A percentile compares a stretch with the other conserved stretches of the same genome.
These are phyloP conservation scores for Apotomis turbidana DNA, from an alignment of 2,888 invertebrate genomes.

Conservation along the genomic window DNA sequence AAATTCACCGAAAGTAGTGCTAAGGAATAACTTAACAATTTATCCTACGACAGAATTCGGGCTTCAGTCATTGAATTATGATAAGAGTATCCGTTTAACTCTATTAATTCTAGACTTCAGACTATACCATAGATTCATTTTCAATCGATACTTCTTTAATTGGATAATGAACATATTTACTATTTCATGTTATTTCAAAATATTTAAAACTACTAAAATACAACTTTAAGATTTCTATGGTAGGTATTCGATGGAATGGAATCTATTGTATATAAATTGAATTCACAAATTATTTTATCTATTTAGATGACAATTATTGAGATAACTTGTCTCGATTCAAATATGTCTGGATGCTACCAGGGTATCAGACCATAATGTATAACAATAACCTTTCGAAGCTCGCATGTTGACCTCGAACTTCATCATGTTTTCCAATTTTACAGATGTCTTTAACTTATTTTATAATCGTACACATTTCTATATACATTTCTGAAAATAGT, in stretches of 20 bases:
- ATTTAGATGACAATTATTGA: not conserved
- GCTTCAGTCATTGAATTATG: constrained; percentile 1
- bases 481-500: no score
- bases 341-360: not conserved
- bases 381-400: no score
- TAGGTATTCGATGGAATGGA: constrained; percentile 8
- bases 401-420: no score
- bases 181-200: constrained; percentile 1
- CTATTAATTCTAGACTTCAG: not conserved
- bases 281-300: not conserved
- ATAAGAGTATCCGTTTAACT: not conserved
- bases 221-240: not conserved
- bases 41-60: constrained; percentile 2
- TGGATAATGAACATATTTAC: not conserved
- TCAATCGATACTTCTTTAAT: not conserved
- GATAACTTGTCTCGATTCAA: constrained; percentile 7
- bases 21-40: constrained; percentile 11
- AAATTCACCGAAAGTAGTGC: constrained; percentile 15
- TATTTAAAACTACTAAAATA: constrained; percentile 7
- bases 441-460: no score
- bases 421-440: no score
- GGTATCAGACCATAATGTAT: no score
- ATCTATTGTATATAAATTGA: not conserved
- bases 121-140: constrained; percentile 1
- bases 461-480: no score